Evolutionary conservation across 2,797 vertebrate genomes (phyloP), one percentile per base, ranked within the genome.

Genomic region (Xyrichtys novacula): DNA sequence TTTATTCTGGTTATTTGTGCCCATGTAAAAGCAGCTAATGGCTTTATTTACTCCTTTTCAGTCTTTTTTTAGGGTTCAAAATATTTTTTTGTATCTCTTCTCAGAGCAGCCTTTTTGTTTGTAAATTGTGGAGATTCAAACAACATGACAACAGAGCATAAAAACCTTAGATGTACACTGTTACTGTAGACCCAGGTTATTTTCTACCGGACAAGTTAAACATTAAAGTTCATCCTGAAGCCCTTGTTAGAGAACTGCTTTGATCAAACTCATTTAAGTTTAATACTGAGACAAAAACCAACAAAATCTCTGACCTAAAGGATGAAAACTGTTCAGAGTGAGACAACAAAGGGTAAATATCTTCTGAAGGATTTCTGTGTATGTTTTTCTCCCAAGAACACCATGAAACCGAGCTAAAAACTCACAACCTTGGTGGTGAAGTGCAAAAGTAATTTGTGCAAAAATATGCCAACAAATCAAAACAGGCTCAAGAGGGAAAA

Each of bases 171-270:
- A 1, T 25, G 16, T 32, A 44, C 10, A 9, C 32, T 11, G 32
- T 34, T 34, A 20, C 34, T 53, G 25, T 17, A 34, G 6, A 10
- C 22, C 32, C 5, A 16, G 3, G 6, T 26, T 26, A 20, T 36
- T 16, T 12, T 34, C 43, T 7, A 19, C 19, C 25, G 9, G 7
- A 49, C 6, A 2, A 20, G n/a, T 20, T 40, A 2, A 69, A 38
- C 15, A 38, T 28, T 29, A 16, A 16, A 15, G 25, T 53, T 57
- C 49, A 59, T 29, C 32, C 39, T 66, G 28, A 62, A 15, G 46
- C 32, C 23, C 39, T 39, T 23, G 19, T 23, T 23, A 3, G 34
- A 22, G 42, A 36, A 42, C 48, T 23, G 22, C 34, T 39, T 39
- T 52, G 31, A 25, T 40, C 23, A 28, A 7, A 23, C n/a, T 3